Evolutionary conservation across 2,113 vertebrate genomes (phyloP).

Genomic region (Dipodomys stephensi): DNA sequence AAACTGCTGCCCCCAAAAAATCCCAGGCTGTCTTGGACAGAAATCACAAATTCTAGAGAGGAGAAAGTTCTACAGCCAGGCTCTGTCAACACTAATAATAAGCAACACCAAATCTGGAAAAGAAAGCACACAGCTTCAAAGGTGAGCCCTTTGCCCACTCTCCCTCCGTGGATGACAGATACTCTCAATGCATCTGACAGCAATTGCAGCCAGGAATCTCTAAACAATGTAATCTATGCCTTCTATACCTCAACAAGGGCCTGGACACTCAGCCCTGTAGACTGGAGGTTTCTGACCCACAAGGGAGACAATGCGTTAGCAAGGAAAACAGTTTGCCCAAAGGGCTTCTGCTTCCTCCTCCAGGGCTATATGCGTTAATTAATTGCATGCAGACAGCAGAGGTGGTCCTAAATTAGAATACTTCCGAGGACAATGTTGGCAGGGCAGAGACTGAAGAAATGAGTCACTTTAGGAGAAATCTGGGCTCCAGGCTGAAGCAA

Average conservation of each 20-base stretch:
- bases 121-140: background rate
- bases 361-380: background rate
- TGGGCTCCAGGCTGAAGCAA: background rate
- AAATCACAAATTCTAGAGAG: background rate
- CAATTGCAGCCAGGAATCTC: conserved; percentile 18
- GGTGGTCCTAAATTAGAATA: background rate
- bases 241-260: background rate
- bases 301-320: background rate
- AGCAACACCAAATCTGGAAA: conserved; percentile 25
- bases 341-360: background rate
- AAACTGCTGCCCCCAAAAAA: background rate
- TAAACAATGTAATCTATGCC: background rate
- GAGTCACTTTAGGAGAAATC: background rate
- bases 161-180: conserved; percentile 8
- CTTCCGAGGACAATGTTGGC: background rate
- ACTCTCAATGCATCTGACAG: conserved; percentile 36
- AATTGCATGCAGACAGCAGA: background rate
- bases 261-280: background rate
- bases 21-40: background rate
- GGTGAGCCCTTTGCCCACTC: conserved; percentile 1
- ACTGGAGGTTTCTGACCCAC: background rate
- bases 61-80: background rate
- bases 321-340: background rate
- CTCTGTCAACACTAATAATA: conserved; percentile 12
- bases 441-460: background rate